These are phyloP conservation scores for Dexiosoma caninum DNA, from an alignment of 2,888 invertebrate species.

Conservation along the genomic window DNA sequence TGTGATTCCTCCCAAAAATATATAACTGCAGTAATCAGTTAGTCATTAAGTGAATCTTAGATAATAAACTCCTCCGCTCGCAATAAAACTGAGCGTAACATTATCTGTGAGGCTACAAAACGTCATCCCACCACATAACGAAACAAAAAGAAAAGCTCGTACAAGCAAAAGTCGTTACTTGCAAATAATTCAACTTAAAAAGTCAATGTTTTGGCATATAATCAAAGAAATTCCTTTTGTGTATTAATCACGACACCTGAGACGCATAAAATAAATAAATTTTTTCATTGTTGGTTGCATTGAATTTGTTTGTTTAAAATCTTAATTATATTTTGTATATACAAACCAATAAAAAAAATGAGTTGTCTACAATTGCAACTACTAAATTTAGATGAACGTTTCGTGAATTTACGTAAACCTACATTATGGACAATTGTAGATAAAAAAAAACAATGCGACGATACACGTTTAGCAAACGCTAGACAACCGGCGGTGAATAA, in stretches of 20 bases:
- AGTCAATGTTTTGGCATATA: slow-evolving; percentile 58
- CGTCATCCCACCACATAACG: slow-evolving; percentile 5
- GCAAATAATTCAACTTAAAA: slow-evolving; percentile 32
- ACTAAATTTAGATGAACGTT: slow-evolving; percentile 68
- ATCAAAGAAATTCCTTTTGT: slow-evolving; percentile 58
- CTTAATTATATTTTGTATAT: slow-evolving; percentile 41
- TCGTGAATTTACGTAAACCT: slow-evolving; percentile 60
- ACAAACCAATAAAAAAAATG: slow-evolving; percentile 61
- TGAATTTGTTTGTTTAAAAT: slow-evolving; percentile 15
- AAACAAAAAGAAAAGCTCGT: not conserved
- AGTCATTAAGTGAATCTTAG: slow-evolving; percentile 46
- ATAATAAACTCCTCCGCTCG: slow-evolving; percentile 35
- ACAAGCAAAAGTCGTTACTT: not conserved
- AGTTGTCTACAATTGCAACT: slow-evolving; percentile 70
- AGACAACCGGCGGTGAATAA: slow-evolving; percentile 48
- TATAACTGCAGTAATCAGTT: slow-evolving; percentile 50
- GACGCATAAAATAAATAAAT: slow-evolving; percentile 38
- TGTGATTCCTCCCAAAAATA: slow-evolving; percentile 25
- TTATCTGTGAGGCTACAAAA: not conserved
- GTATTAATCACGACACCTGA: slow-evolving; percentile 54
- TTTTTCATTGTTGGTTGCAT: not conserved
- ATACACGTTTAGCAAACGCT: slow-evolving; percentile 37
- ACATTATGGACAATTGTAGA: slow-evolving; percentile 35
- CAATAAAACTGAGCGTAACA: not conserved
- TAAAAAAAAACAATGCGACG: slow-evolving; percentile 25